A percentile compares a stretch with the other conserved stretches of the same genome.
These are phyloP conservation scores for Dicerorhinus sumatrensis DNA, from an alignment of 2,113 vertebrate species.

Conservation along the genomic window DNA sequence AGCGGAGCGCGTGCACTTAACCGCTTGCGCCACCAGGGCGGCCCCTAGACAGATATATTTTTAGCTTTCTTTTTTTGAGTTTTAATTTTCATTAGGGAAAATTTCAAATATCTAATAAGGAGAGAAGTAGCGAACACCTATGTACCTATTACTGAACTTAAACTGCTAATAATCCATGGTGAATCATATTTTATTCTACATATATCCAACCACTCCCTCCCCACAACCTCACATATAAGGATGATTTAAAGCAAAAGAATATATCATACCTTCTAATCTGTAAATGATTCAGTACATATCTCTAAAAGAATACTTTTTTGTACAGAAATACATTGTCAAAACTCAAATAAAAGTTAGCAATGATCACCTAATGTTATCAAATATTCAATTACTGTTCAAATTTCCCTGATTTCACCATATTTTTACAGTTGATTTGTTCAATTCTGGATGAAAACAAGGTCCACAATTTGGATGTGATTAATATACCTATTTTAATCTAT, in stretches of 20 bases:
- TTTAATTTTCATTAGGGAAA: not conserved
- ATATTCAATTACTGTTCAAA: not conserved
- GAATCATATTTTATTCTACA: not conserved
- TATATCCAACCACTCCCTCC: not conserved
- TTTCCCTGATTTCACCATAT: not conserved
- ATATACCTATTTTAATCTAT: not conserved
- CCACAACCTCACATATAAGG: not conserved
- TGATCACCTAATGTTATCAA: not conserved
- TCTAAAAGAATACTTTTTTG: conserved; percentile 20
- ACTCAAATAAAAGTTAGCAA: not conserved
- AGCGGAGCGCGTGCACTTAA: too few relatives aligned
- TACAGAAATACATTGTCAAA: not conserved
- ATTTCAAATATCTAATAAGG: not conserved
- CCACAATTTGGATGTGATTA: not conserved
- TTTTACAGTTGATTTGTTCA: not conserved
- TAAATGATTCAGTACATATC: not conserved
- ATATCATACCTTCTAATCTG: not conserved
- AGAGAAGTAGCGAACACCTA: not conserved
- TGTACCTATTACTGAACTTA: not conserved
- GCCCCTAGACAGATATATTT: not conserved
- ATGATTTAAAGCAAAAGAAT: not conserved
- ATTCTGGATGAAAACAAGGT: not conserved
- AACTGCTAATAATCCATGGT: not conserved
- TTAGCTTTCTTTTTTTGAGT: not conserved
- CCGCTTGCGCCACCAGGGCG: too few relatives aligned